Evolutionary conservation across 1,140 invertebrate genomes (phyloP), one percentile per base, ranked within the genome.

Genomic region (Eumeta japonica): DNA sequence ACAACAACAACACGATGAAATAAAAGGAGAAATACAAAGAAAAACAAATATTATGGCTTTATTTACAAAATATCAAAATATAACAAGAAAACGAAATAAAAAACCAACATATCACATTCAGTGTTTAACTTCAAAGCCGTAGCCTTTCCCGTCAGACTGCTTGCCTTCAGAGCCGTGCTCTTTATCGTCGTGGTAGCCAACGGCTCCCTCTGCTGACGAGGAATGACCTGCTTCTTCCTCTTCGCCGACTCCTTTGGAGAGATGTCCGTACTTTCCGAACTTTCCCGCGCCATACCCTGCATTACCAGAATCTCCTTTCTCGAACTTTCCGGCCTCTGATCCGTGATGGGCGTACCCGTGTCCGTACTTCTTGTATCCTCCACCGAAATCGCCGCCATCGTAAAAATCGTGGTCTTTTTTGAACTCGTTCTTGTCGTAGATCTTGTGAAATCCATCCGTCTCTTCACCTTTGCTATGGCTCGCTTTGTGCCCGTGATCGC

Each of bases 351-450:
- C 51, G 36, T 80, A 65, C 45, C 58, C 64, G 19, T 64, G 51
- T 3, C 60, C 76, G 48, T 81, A 73, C 48, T 81, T 82, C 35
- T 78, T 62, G 56, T 78, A 78, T 43, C 79, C 63, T 13, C 82
- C 83, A 45, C 77, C 76, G 17, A 79, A 67, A 52, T 82, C 75
- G 11, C 74, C 75, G 40, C 81, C 78, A 56, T 84, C 83, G 57
- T 86, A 85, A 72, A 85, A 84, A 43, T 79, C 77, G 32, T 84
- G 79, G 46, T 85, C 78, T 58, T 86, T 85, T 54, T 84, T 83
- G 67, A 79, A 83, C 58, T 86, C 83, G 54, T 85, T 79, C 50
- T 86, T 84, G 55, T 80, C 78, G 54, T 82, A 84, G 24, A 83
- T 75, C 45, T 84, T 84, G 63, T 84, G 83, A 67, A 77, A 86